Evolutionary conservation across 2,113 vertebrate genomes (phyloP).

Genomic region (Cervus canadensis): DNA sequence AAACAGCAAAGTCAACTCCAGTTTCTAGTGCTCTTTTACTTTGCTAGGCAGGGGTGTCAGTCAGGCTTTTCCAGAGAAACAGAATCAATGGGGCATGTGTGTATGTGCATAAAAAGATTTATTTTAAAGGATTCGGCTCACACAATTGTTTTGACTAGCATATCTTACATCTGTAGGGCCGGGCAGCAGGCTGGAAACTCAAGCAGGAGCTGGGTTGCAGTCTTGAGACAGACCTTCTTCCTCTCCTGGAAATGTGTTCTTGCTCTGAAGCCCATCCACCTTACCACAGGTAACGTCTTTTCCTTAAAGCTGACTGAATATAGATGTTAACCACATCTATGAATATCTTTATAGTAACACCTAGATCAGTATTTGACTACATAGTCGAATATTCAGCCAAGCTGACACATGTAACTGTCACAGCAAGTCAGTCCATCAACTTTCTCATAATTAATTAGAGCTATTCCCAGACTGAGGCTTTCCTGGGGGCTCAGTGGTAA

Average conservation of each 20-base stretch:
- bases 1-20: background rate
- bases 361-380: background rate
- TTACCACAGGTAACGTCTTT: background rate
- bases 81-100: background rate
- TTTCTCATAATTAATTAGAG: background rate
- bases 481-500: background rate
- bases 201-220: background rate
- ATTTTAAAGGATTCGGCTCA: background rate
- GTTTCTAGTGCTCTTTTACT: background rate
- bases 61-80: background rate
- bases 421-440: background rate
- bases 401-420: background rate
- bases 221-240: background rate
- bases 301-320: background rate
- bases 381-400: background rate
- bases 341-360: background rate
- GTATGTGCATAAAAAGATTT: background rate
- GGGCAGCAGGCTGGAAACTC: background rate
- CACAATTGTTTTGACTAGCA: background rate
- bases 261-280: background rate
- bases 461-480: background rate
- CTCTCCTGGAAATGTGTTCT: background rate
- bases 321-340: background rate
- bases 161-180: background rate
- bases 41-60: background rate